These are phyloP conservation scores for Cryptosula pallasiana DNA, from an alignment of 2,888 invertebrate species.

Conservation along the genomic window DNA sequence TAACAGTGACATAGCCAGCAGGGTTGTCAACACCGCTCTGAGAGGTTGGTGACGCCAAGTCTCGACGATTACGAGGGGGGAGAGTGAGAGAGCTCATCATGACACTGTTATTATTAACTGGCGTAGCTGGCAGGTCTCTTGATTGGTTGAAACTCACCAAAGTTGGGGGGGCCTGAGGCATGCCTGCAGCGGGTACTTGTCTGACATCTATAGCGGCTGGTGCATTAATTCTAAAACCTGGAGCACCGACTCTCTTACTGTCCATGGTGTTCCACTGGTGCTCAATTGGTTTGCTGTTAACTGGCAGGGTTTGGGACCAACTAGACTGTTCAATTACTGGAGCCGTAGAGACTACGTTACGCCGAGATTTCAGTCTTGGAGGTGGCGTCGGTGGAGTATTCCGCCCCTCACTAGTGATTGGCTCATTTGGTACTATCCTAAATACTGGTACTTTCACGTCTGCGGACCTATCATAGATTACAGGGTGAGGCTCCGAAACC, in stretches of 20 bases:
- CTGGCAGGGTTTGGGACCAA: constrained; percentile 13
- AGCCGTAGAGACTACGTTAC: background rate
- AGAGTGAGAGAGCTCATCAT: background rate
- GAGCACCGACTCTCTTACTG: background rate
- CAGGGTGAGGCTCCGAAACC: too few relatives aligned
- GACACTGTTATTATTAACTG: background rate
- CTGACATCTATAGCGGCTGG: constrained; percentile 16
- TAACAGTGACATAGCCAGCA: background rate
- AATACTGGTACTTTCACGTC: background rate
- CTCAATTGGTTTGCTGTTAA: background rate
- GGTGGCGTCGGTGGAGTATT: background rate
- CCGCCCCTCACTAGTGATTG: background rate
- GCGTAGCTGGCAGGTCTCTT: background rate
- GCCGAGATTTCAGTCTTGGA: background rate
- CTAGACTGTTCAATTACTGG: background rate
- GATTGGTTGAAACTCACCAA: background rate
- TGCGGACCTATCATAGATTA: background rate
- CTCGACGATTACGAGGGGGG: background rate
- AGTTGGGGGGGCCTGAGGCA: background rate
- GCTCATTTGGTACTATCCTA: background rate
- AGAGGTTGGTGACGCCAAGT: background rate
- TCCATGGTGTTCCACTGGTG: background rate
- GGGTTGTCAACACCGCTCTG: background rate
- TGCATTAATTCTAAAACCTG: background rate
- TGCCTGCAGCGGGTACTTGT: constrained; percentile 12